Base-by-base conservation (phyloP, 2,797 vertebrate species). In the Bradypodion ventrale region DNA sequence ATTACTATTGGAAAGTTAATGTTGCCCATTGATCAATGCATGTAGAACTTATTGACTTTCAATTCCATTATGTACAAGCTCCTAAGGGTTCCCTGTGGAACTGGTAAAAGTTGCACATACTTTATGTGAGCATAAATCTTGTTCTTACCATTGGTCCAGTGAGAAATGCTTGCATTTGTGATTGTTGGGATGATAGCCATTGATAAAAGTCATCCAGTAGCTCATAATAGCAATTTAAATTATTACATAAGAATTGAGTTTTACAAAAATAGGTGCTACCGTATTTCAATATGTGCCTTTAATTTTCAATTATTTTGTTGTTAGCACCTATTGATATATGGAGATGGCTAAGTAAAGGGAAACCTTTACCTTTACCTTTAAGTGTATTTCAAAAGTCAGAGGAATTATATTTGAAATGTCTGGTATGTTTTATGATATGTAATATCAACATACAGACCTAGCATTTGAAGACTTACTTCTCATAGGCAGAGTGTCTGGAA, bases 401-500 rank as follows among this genome's bases (percentile, higher is more conserved):
- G 19, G 80, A 85, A 87, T 80, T 37, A 80, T 82, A 7, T 13
- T 83, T 40, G 4, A 91, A 68, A 62, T 85, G 59, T 62, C 42
- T 82, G 42, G 2, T n/a, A 87, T 90, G 85, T 62, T 76, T 78
- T 72, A 90, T 85, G 60, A 59, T 1, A 0, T 65, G 16, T 85
- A 83, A 44, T 78, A 81, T 52, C 87, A 60, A 75, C 82, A 70
- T 72, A 10, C 23, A 73, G 2, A 2, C 7, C 27, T 91, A 76
- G 2, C 21, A 75, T 85, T 88, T 88, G 29, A 91, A 52, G 12
- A n/a, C 6, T 82, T 90, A n/a, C 12, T 84, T 4, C 6, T 63
- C n/a, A 83, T 75, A 86, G 85, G 88, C 70, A 84, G 76, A 74
- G 62, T 83, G 21, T 91, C 87, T 88, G 42, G 85, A 82, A 46